These are phyloP conservation scores for Epicampocera succincta DNA, from an alignment of 2,888 invertebrate genomes.

Conservation along the genomic window DNA sequence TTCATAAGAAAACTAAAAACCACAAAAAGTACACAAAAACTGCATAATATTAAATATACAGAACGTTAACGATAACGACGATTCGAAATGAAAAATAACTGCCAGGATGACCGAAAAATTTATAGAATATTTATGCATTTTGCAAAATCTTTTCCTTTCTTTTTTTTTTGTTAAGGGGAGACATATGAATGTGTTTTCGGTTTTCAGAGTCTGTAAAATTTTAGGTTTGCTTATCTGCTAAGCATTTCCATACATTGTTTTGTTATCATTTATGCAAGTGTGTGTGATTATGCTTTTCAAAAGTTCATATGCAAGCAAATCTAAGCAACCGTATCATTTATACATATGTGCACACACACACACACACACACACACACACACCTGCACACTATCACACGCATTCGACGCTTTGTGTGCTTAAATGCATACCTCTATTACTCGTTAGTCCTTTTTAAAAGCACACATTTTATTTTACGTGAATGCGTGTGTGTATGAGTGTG, in stretches of 20 bases:
- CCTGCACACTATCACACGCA: too few species aligned
- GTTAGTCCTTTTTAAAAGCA: constrained; percentile 26
- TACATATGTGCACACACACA: not conserved
- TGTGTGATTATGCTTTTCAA: too few species aligned
- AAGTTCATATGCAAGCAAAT: too few species aligned
- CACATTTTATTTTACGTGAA: not conserved
- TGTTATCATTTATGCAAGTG: constrained; percentile 13
- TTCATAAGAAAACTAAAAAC: constrained; percentile 18
- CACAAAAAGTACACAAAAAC: not conserved
- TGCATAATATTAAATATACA: constrained; percentile 33
- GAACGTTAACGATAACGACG: constrained; percentile 50
- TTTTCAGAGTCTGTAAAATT: constrained; percentile 9
- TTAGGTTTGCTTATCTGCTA: constrained; percentile 50
- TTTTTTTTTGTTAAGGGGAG: constrained; percentile 1
- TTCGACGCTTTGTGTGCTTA: too few species aligned
- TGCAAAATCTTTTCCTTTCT: constrained; percentile 17
- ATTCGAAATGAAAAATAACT: constrained; percentile 49
- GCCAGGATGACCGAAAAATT: constrained; percentile 54
- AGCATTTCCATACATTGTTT: constrained; percentile 54
- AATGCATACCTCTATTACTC: constrained; percentile 23
- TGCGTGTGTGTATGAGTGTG: not conserved
- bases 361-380: not conserved
- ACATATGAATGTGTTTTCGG: constrained; percentile 14
- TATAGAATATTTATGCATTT: constrained; percentile 66
- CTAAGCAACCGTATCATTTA: constrained; percentile 26